Base-by-base conservation (phyloP, 2,113 vertebrate genomes). In the Triplophysa siluroides region DNA sequence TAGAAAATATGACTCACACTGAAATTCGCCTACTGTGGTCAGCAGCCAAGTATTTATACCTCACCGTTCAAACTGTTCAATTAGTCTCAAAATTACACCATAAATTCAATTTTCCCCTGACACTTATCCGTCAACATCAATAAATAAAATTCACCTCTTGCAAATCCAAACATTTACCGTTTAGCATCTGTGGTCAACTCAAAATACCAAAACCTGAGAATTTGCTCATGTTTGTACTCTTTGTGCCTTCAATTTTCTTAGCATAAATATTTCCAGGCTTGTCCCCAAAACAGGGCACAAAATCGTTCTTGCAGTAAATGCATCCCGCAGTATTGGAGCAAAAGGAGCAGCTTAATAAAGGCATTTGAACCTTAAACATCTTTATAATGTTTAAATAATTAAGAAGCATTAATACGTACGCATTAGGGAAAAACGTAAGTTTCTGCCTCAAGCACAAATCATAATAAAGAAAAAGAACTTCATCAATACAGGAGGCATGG, bases 331-430 rank as follows among this genome's bases (percentile, higher is more conserved):
- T 5, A 29, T 2, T 29, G 73, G 13, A 45, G 43, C 56, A 47
- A 23, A 47, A 14, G 5, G 38, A 75, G 45, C 41, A 63, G 72
- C 72, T 62, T 75, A 26, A 45, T 62, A 47, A 75, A 75, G 38
- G 41, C 72, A 45, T 74, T 45, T 61, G 23, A 75, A 75, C 38
- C n/a, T 58, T 75, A 75, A 75, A 75, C 73, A 75, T 47, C 13
- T 47, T 62, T 62, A 75, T 29, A 63, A 19, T 1, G 41, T 45
- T 18, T 63, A 63, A 75, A 50, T 75, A 75, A 75, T 75, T 63
- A 13, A 75, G 26, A 45, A 75, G 41, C 16, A 3, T 75, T 26
- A 47, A 24, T 43, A 45, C 56, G n/a, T 47, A 7, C 18, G 58
- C 9, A 43, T 62, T 29, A 41, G 41, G 21, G 18, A 43, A 43